Base-by-base conservation (phyloP, 1,140 invertebrate species). In the Proctacanthus coquilletti region DNA sequence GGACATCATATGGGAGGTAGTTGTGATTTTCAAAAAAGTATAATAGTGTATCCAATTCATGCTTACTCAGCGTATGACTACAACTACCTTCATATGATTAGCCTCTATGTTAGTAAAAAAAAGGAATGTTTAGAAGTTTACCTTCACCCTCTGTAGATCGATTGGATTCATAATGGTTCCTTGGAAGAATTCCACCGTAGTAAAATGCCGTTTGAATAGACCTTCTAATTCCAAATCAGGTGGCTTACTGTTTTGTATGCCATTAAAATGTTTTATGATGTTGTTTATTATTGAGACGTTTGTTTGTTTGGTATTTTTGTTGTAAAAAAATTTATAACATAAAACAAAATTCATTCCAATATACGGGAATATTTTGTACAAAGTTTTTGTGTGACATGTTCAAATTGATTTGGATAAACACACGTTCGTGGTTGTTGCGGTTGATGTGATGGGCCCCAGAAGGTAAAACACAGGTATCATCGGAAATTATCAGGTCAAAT, bases 101-200 rank as follows among this genome's bases (percentile, higher is more conserved):
- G n/a, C n/a, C n/a, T n/a, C n/a, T n/a, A n/a, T n/a, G n/a, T n/a
- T n/a, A n/a, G n/a, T n/a, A n/a, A n/a, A n/a, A n/a, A n/a, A n/a
- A n/a, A n/a, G n/a, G n/a, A n/a, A n/a, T n/a, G n/a, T n/a, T n/a
- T n/a, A n/a, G n/a, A n/a, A n/a, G 46, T 72, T 85, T 81, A 98
- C 92, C 85, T 95, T 95, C 52, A 97, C 92, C 74, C 93, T 77
- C 68, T 95, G 88, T 44, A 98, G 80, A 72, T 98, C 93, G 71
- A 95, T 94, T 61, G 92, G 89, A 73, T 95, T 96, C 94, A 98
- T 98, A 65, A 97, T 96, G 69, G 89, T 94, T 66, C 93, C 94
- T 77, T 96, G 89, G 79, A 97, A 97, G 80, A 96, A 98, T 74
- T 97, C 91, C 68, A 98, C 92, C 61, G 93, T 96, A 54, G 92